Base-by-base conservation (phyloP, 1,140 invertebrate genomes). In the Augochlora pura region DNA sequence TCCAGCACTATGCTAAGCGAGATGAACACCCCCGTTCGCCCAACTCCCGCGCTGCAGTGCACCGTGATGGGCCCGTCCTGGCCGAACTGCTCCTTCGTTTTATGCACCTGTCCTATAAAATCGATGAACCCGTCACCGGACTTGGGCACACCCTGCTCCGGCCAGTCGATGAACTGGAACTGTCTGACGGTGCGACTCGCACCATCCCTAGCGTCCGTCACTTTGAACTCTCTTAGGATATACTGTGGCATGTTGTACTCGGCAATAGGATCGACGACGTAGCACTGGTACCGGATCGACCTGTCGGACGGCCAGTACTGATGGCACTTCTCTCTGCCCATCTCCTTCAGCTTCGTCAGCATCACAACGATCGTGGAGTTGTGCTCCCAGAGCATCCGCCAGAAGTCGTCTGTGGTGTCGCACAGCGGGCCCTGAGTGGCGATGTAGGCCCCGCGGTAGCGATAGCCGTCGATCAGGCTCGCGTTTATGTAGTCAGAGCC, bases 361-460 rank as follows among this genome's bases (percentile, higher is more conserved):
- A 99, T 99, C 14, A 99, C 99, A 54, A 99, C 97, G 91, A 99
- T 99, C 8, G 98, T 99, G 0, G 98, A 99, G 92, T 99, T 99
- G 91, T 99, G 98, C 91, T 99, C 99, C 99, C 99, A 99, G n/a
- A 99, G 94, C 99, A 99, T 99, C 81, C 99, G 94, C 99, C 99
- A 99, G 88, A 99, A 98, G 91, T 99, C 99, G 86, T 99, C 98
- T 0, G 98, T 98, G 0, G 99, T 99, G 85, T 99, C 98, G 38
- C 96, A 95, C 21, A 99, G 93, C 0, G 99, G 99, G 14, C 98
- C 99, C 94, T 99, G 99, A 8, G 99, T 99, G 0, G 99, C 99
- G 80, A 99, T 99, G 89, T 99, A 99, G 4, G 98, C 98, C 77
- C 95, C 96, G 27, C 97, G 95, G 93, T 98, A 98, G 54, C 96